These are phyloP conservation scores for Hermaeophaga mercurialis DNA, from an alignment of 2,888 invertebrate species.

Conservation along the genomic window DNA sequence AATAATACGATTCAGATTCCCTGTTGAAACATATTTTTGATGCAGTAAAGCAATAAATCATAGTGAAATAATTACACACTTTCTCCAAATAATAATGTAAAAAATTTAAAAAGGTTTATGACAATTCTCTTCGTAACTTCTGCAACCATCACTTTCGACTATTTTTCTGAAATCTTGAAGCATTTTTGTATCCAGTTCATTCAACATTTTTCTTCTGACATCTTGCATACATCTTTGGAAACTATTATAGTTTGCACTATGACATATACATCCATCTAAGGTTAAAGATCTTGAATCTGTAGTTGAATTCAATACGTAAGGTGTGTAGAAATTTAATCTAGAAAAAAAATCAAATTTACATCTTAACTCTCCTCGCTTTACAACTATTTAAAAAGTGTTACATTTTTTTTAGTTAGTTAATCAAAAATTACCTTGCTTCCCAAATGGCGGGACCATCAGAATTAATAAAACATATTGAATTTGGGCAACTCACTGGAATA, in stretches of 20 bases:
- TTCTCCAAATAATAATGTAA: too few relatives aligned
- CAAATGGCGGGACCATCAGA: conserved; percentile 30
- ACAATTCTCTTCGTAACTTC: conserved; percentile 13
- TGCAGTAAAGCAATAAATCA: too few relatives aligned
- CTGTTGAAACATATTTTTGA: too few relatives aligned
- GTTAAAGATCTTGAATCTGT: not conserved
- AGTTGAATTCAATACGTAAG: conserved; percentile 8
- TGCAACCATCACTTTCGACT: conserved; percentile 20
- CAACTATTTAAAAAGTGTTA: too few relatives aligned
- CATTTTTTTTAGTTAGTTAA: too few relatives aligned
- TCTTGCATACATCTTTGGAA: conserved; percentile 25
- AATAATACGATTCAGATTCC: too few relatives aligned
- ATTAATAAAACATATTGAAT: conserved; percentile 19
- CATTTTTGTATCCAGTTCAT: conserved; percentile 6
- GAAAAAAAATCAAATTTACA: too few relatives aligned
- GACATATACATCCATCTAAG: conserved; percentile 27
- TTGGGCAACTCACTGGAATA: conserved; percentile 9
- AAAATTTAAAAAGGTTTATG: not conserved
- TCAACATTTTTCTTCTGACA: conserved; percentile 22
- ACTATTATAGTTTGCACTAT: conserved; percentile 1
- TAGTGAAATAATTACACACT: too few relatives aligned
- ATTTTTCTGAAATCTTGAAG: conserved; percentile 7
- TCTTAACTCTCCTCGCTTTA: too few relatives aligned
- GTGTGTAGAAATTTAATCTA: conserved; percentile 20
- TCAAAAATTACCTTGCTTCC: conserved; percentile 28